phyloP scores from a whole-genome alignment of 35 echinoderm and acorn worm genomes.

The Lytechinus variegatus region DNA sequence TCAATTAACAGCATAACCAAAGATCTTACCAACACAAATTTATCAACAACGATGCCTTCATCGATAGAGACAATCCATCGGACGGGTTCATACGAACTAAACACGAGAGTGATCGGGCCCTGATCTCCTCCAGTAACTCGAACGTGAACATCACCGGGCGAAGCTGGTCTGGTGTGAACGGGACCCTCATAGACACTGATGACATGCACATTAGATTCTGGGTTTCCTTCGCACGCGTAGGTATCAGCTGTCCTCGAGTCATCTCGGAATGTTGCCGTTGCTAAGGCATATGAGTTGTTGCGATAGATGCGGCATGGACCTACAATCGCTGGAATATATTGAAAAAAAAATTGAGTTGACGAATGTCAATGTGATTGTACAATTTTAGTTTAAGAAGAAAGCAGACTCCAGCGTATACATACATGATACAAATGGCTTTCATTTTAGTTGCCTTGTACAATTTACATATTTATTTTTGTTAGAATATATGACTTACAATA shows the following conservation, averaged over 20 bases:
- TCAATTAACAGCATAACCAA: too few species aligned
- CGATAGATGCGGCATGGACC: slow-evolving; percentile 66
- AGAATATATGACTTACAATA: too few species aligned
- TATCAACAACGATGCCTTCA: slow-evolving; percentile 38
- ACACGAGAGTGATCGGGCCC: slow-evolving; percentile 58
- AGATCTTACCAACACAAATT: slow-evolving; percentile 71
- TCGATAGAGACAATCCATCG: slow-evolving; percentile 60
- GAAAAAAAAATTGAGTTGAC: background rate
- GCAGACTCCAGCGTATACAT: too few species aligned
- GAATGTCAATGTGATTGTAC: background rate
- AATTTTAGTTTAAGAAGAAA: background rate
- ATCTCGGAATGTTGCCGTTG: slow-evolving; percentile 25
- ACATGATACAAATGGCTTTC: too few species aligned
- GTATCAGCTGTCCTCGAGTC: slow-evolving; percentile 51
- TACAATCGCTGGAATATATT: background rate
- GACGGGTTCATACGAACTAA: slow-evolving; percentile 79
- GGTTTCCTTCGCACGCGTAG: slow-evolving; percentile 46
- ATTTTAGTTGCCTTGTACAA: too few species aligned
- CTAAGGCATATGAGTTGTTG: slow-evolving; percentile 39
- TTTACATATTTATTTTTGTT: too few species aligned
- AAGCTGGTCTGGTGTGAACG: slow-evolving; percentile 68
- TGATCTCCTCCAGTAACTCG: background rate
- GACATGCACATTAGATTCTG: slow-evolving; percentile 47
- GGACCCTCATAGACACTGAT: slow-evolving; percentile 77
- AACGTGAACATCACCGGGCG: slow-evolving; percentile 63